A percentile compares a stretch with the other conserved stretches of the same genome.
Evolutionary conservation across 2,888 invertebrate species (phyloP).

Genomic region (Acanthosepion pharaonis): DNA sequence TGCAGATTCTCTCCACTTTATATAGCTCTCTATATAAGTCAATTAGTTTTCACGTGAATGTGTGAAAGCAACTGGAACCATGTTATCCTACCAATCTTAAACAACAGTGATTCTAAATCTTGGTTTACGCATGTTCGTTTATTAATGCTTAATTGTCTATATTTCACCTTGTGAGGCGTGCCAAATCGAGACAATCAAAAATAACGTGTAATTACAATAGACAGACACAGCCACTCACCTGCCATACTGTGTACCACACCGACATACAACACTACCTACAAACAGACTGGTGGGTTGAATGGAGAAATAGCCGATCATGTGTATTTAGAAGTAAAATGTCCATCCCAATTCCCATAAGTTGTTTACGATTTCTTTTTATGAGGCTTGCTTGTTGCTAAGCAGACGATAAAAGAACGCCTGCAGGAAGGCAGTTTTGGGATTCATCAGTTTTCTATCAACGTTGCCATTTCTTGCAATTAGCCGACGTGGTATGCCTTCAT

Average conservation of each 20-base stretch:
- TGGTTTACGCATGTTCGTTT: neutral
- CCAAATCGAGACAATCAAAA: neutral
- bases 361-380: slow-evolving; percentile 24
- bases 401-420: neutral
- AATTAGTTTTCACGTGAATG: neutral
- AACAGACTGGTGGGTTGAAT: neutral
- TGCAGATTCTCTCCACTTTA: no score
- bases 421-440: neutral
- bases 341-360: neutral
- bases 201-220: neutral
- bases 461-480: neutral
- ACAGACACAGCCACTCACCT: neutral
- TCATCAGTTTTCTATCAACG: neutral
- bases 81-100: neutral
- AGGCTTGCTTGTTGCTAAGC: neutral
- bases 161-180: neutral
- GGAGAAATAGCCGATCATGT: neutral
- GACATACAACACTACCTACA: neutral
- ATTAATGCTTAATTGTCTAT: neutral
- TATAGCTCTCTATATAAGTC: no score
- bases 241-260: neutral
- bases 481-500: neutral
- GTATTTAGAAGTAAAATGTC: neutral
- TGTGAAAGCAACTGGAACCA: neutral
- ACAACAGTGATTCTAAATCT: neutral